Conservation (phyloP, 2,113 vertebrate species). For the Prinia subflava region DNA sequence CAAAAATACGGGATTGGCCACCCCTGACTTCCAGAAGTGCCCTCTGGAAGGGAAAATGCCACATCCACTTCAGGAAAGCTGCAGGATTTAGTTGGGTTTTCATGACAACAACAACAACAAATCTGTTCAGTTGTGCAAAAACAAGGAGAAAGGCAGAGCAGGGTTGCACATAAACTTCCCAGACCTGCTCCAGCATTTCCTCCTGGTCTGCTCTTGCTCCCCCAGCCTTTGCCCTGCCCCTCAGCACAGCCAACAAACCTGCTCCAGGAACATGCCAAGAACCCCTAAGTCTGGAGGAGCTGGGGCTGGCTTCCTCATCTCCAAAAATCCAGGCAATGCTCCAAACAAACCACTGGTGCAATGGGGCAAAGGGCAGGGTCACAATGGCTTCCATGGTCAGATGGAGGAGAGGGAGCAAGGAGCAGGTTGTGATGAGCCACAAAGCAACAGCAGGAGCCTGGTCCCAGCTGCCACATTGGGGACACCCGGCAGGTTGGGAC, state of each 20-base stretch:
- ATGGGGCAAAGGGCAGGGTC: no score
- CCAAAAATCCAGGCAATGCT: background rate
- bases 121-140: background rate
- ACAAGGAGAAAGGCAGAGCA: background rate
- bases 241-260: background rate
- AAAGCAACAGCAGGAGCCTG: background rate
- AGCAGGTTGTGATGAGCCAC: background rate
- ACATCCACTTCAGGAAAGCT: background rate
- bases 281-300: background rate
- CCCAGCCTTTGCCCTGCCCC: background rate
- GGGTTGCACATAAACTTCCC: background rate
- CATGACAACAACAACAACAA: background rate
- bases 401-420: background rate
- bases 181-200: background rate
- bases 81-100: background rate
- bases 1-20: accelerated
- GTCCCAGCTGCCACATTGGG: accelerated
- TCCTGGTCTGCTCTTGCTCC: background rate
- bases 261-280: background rate
- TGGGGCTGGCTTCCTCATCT: background rate
- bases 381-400: background rate
- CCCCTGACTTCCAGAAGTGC: background rate
- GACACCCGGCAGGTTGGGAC: accelerated
- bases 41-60: background rate
- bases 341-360: background rate